Conservation (phyloP, 92 coral and sea anemone species). For the Phymanthus crucifer region DNA sequence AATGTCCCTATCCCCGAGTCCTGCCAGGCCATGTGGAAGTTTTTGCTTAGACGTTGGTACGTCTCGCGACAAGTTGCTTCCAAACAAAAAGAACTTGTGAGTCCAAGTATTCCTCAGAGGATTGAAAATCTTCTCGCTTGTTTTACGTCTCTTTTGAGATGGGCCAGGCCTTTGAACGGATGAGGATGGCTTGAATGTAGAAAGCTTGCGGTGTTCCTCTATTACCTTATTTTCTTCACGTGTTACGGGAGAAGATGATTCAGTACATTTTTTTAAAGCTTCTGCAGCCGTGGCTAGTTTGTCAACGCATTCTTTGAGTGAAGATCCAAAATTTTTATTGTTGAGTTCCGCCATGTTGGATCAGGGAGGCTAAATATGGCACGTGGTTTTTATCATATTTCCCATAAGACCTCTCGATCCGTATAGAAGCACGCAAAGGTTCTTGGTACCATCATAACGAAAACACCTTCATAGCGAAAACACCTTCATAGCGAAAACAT, state of each 20-base stretch:
- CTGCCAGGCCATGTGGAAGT: constrained; percentile 36
- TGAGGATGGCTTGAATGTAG: not conserved
- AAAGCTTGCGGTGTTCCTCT: constrained; percentile 30
- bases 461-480: too few species aligned
- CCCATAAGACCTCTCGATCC: too few species aligned
- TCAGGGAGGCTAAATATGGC: too few species aligned
- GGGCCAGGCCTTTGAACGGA: not conserved
- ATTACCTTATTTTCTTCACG: too few species aligned
- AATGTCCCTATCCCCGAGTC: constrained; percentile 40
- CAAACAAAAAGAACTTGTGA: constrained; percentile 31
- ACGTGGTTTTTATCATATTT: too few species aligned
- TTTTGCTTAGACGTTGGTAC: constrained; percentile 28
- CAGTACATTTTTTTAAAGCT: not conserved
- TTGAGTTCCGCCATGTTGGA: not conserved
- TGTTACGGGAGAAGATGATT: not conserved
- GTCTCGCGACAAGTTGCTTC: not conserved
- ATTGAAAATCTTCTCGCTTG: constrained; percentile 14
- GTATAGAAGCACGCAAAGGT: too few species aligned
- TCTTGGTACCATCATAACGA: too few species aligned
- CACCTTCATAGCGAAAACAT: too few species aligned
- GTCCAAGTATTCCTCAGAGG: constrained; percentile 38
- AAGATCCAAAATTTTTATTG: not conserved
- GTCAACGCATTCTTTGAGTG: constrained; percentile 1
- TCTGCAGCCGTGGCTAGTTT: constrained; percentile 3
- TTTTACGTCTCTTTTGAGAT: constrained; percentile 17